Base-by-base conservation (phyloP, 2,797 vertebrate species). In the Jordanella pulchra region DNA sequence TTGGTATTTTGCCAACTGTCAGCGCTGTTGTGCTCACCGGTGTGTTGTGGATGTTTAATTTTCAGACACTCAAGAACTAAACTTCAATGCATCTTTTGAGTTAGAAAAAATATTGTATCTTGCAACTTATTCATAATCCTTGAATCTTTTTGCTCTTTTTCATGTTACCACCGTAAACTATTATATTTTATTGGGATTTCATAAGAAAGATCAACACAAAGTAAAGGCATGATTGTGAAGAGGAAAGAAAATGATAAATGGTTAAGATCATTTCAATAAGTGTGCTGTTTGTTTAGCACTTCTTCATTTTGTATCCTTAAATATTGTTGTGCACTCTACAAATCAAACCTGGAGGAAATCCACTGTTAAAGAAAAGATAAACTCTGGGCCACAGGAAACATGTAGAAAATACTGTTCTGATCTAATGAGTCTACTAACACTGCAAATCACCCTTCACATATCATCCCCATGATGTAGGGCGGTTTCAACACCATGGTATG, bases 11-110 rank as follows among this genome's bases (percentile, higher is more conserved):
- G 82, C 72, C 76, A 71, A 74, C 72, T 82, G 81, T 82, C 44
- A 44, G 83, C 76, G 60, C 76, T 84, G 88, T 83, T 81, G 85
- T 87, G 80, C 86, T 91, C 79, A 89, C 81, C 18, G 67, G 85
- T 82, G 78, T 77, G 13, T 66, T 84, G 30, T 67, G 42, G 25
- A 18, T 27, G 28, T 13, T 27, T 4, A 28, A 7, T 25, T 21
- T 44, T 69, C 39, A 21, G 39, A 35, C 51, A 42, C 51, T 69
- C 25, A 42, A 55, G 15, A 44, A 44, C 10, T 55, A 27, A 69
- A 18, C 35, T 44, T 18, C 55, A 27, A n/a, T 42, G 53, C 67
- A 68, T 25, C 1, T 68, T 54, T 68, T 55, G 65, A 21, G 0
- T 51, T 9, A 51, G 3, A 23, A 44, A 14, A 61, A 39, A 39